Base-by-base conservation (phyloP, 2,888 invertebrate species). In the Hyles lineata region DNA sequence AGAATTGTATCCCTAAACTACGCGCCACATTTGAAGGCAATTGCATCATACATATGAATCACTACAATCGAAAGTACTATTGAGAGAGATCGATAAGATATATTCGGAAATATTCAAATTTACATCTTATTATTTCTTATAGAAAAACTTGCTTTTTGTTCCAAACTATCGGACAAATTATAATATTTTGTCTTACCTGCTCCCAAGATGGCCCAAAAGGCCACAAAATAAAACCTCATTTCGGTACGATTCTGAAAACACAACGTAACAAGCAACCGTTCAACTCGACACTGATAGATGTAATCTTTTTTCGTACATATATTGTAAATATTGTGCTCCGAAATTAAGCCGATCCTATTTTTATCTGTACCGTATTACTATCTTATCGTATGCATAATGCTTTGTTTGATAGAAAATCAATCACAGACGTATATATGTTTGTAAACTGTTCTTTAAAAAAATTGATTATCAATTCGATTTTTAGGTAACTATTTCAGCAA, bases 361-460 rank as follows among this genome's bases (percentile, higher is more conserved):
- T 58, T 74, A 74, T 74, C 74, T 74, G 61, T 50, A 62, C 62
- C 62, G 61, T 70, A 72, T 61, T 58, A 62, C 69, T 74, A 74
- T 74, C 74, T 74, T 72, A 74, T 74, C 71, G 3, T 21, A 43
- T 43, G 15, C 43, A 1, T 63, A 63, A 43, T 35, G 62, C 32
- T 62, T 62, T 29, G 25, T 62, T 0, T 9, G 62, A 62, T 62
- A 62, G 9, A 32, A 63, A 63, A 63, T 43, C 3, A 43, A 43
- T 63, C 35, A 63, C 35, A 21, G 35, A 35, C 35, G n/a, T 43
- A 32, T 63, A 35, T n/a, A 8, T 62, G 21, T 35, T 8, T 8
- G 35, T 35, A 35, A 35, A 35, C 35, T 8, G n/a, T 3, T 21
- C 17, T 19, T 1, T 17, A 25, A 61, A 35, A 35, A 43, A 43